Percentiles rank a stretch among this genome's conserved stretches.
Evolutionary conservation across 2,113 vertebrate species (phyloP).

Genomic region (Carassius carassius): DNA sequence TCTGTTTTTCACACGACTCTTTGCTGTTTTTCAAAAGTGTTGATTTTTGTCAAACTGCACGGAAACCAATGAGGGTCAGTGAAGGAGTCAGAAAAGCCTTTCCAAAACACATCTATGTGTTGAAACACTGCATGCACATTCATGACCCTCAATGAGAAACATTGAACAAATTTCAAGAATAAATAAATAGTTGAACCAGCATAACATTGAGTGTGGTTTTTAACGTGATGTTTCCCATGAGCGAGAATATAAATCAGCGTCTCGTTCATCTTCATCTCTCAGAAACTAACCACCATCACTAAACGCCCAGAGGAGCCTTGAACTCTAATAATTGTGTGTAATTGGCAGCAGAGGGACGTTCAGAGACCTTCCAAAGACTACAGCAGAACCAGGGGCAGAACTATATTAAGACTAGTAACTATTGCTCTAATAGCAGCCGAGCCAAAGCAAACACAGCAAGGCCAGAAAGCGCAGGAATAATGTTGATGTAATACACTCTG

Average conservation of each 20-base stretch:
- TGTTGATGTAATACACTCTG: slow-evolving; percentile 39
- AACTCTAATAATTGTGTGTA: slow-evolving; percentile 13
- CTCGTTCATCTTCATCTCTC: slow-evolving; percentile 28
- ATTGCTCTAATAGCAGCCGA: background rate
- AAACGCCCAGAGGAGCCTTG: slow-evolving; percentile 10
- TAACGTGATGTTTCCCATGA: slow-evolving; percentile 45
- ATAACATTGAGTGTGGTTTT: background rate
- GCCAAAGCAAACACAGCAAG: slow-evolving; percentile 51
- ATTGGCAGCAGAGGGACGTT: background rate
- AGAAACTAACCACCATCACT: slow-evolving; percentile 36
- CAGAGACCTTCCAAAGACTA: slow-evolving; percentile 16
- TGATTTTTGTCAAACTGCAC: no score
- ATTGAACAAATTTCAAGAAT: background rate
- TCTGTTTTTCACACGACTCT: no score
- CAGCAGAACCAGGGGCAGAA: background rate
- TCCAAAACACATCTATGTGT: background rate
- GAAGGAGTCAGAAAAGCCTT: background rate
- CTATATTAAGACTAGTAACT: slow-evolving; percentile 34
- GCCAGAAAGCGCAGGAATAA: slow-evolving; percentile 16
- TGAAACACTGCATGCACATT: background rate
- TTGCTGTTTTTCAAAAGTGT: no score
- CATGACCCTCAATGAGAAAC: background rate
- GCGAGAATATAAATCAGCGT: slow-evolving; percentile 10
- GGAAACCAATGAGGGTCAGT: background rate
- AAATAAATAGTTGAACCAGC: background rate